These are phyloP conservation scores for Tyrophagus putrescentiae DNA, from an alignment of 1,140 invertebrate species.

Conservation along the genomic window DNA sequence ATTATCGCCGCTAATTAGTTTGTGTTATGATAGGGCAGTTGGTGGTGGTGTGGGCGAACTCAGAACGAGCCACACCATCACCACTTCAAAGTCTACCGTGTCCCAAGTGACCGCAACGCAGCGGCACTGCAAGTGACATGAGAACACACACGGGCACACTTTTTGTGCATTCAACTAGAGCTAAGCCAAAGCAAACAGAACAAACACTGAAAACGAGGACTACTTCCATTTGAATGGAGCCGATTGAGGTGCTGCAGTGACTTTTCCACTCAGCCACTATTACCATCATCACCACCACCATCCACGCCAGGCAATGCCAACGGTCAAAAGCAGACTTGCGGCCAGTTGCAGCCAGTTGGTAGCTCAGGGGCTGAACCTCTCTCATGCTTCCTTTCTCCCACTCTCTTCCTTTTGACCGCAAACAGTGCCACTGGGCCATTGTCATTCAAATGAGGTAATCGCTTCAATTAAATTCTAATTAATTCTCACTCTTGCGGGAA, in stretches of 20 bases:
- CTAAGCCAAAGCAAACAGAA: slow-evolving; percentile 11
- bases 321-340: background rate
- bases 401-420: no score
- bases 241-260: background rate
- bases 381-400: no score
- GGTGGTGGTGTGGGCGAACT: background rate
- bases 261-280: background rate
- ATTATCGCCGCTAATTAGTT: no score
- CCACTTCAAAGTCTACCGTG: no score
- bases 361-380: no score
- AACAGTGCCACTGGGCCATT: slow-evolving; percentile 6
- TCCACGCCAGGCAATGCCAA: background rate
- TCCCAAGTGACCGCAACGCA: background rate
- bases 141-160: background rate
- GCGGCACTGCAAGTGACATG: slow-evolving; percentile 11
- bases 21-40: no score
- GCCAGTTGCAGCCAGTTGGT: no score
- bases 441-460: slow-evolving; percentile 9
- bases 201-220: background rate
- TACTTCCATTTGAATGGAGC: no score
- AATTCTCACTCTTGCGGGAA: background rate
- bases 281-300: no score
- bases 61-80: no score
- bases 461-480: slow-evolving; percentile 10
- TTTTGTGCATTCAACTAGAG: background rate